phyloP scores from a whole-genome alignment of 2,797 vertebrate species.

The Huso huso region DNA sequence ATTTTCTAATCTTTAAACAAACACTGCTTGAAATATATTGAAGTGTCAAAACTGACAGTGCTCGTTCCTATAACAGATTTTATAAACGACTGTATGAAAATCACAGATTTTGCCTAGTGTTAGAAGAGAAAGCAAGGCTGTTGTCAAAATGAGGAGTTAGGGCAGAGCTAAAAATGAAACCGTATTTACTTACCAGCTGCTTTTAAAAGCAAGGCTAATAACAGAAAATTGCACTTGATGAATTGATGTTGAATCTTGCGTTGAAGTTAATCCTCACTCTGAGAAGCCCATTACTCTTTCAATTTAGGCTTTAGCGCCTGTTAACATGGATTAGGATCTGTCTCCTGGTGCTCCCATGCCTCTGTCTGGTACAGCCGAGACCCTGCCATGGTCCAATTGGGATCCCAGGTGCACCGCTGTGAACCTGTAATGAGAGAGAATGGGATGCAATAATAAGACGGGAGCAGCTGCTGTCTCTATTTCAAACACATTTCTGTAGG shows the following conservation, averaged over 20 bases:
- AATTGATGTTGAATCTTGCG: conserved; percentile 64
- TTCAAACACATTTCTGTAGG: conserved; percentile 19
- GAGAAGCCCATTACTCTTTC: conserved; percentile 69
- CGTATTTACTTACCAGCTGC: conserved; percentile 28
- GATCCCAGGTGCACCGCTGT: conserved; percentile 35
- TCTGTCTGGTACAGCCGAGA: conserved; percentile 35
- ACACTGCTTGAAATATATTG: too few species aligned
- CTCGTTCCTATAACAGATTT: too few species aligned
- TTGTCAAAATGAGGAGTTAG: too few species aligned
- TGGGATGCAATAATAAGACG: conserved; percentile 51
- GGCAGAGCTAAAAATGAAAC: conserved; percentile 15
- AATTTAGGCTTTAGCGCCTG: conserved; percentile 58
- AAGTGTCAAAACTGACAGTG: too few species aligned
- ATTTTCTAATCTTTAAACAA: too few species aligned
- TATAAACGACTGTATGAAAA: too few species aligned
- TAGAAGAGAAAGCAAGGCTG: too few species aligned
- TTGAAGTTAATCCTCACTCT: conserved; percentile 47
- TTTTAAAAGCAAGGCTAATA: conserved; percentile 50
- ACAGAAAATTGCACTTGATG: conserved; percentile 65
- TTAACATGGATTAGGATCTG: conserved; percentile 52
- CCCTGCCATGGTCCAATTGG: conserved; percentile 39
- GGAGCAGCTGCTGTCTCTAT: conserved; percentile 40
- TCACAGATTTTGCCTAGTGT: too few species aligned
- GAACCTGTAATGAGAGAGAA: conserved; percentile 35
- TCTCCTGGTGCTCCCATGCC: conserved; percentile 47